Evolutionary conservation across 2,113 vertebrate genomes (phyloP).

Genomic region (Crotalus horridus): DNA sequence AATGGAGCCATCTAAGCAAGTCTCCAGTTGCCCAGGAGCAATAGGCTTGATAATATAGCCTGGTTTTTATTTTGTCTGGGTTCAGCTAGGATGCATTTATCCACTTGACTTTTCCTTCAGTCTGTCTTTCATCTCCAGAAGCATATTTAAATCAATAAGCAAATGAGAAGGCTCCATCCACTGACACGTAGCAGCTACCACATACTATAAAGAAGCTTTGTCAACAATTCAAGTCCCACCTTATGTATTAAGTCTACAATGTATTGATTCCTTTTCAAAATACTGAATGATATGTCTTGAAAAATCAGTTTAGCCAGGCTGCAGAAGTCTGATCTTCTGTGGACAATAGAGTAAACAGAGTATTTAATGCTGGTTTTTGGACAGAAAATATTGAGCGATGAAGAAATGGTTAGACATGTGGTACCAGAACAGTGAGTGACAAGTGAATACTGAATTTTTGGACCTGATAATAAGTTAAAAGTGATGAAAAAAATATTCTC

Average conservation of each 20-base stretch:
- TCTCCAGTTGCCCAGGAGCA: not conserved
- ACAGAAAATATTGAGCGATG: constrained; percentile 96
- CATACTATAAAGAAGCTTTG: not conserved
- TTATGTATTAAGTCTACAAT: constrained; percentile 96
- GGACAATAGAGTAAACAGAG: constrained; percentile 89
- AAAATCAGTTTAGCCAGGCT: constrained; percentile 91
- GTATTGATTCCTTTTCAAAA: constrained; percentile 96
- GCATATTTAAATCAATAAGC: not conserved
- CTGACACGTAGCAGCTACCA: not conserved
- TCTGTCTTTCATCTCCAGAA: not conserved
- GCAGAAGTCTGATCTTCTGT: constrained; percentile 93
- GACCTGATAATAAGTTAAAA: constrained; percentile 92
- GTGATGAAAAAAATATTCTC: constrained; percentile 75
- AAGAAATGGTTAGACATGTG: constrained; percentile 95
- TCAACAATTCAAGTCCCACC: constrained; percentile 64
- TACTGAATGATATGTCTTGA: constrained; percentile 96
- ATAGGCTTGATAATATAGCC: not conserved
- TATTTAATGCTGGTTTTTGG: constrained; percentile 90
- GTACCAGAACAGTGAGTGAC: constrained; percentile 91
- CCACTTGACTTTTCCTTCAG: not conserved
- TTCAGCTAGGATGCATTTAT: not conserved
- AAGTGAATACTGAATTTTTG: constrained; percentile 94
- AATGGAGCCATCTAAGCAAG: not conserved
- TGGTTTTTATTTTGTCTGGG: not conserved
- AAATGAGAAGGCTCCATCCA: not conserved